Conservation (phyloP, 2,888 invertebrate species). For the Globia sparganii region DNA sequence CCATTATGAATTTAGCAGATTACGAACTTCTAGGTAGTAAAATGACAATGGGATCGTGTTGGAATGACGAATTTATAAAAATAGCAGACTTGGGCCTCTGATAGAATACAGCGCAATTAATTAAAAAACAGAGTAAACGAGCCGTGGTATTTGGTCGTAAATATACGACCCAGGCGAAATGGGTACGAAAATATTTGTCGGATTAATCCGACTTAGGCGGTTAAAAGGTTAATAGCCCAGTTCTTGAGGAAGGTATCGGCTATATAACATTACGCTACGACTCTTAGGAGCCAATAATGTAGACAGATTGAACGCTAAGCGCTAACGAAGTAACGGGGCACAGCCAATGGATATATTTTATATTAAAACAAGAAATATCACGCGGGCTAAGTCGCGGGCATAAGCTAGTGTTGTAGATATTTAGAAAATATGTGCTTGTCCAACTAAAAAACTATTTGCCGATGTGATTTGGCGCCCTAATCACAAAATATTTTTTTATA, state of each 20-base stretch:
- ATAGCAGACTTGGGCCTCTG: no score
- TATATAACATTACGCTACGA: background rate
- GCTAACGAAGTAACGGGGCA: background rate
- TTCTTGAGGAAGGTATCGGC: no score
- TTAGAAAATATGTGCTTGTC: background rate
- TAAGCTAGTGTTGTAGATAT: background rate
- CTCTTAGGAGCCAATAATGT: background rate
- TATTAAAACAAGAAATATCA: background rate
- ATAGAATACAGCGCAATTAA: no score
- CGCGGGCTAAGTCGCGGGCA: background rate
- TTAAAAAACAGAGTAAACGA: no score
- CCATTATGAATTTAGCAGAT: no score
- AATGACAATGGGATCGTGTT: no score
- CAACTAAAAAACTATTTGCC: background rate
- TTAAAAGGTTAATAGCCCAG: background rate
- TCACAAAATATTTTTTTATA: background rate
- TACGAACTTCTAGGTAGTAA: no score
- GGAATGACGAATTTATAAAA: no score
- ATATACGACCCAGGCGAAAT: no score
- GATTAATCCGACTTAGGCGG: no score
- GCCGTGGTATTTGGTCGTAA: no score
- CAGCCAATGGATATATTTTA: background rate
- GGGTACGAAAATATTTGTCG: no score
- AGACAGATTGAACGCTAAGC: background rate
- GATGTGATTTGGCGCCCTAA: background rate